Evolutionary conservation across 2,797 vertebrate species (phyloP).

Genomic region (Oreochromis mossambicus): DNA sequence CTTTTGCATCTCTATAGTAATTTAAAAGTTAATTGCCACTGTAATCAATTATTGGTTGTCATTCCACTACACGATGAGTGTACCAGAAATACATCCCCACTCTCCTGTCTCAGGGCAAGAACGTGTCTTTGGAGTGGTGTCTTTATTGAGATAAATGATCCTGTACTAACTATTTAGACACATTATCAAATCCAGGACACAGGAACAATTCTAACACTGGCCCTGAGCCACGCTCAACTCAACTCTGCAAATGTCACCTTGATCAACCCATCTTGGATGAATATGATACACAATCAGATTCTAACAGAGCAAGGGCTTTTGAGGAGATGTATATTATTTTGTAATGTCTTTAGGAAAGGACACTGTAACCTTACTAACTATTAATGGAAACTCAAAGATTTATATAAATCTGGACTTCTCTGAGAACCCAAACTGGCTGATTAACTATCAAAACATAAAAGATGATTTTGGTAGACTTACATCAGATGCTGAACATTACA

Average conservation of each 20-base stretch:
- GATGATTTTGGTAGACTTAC: background rate
- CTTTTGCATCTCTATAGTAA: conserved; percentile 14
- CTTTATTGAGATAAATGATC: conserved; percentile 53
- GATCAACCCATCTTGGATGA: conserved; percentile 6
- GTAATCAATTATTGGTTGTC: conserved; percentile 46
- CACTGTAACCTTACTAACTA: background rate
- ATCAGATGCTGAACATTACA: background rate
- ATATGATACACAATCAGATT: background rate
- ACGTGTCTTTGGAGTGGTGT: conserved; percentile 8
- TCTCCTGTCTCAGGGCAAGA: background rate
- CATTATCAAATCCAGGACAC: conserved; percentile 34
- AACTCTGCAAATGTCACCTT: conserved; percentile 43
- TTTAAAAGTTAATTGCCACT: conserved; percentile 36
- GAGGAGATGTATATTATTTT: background rate
- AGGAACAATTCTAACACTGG: conserved; percentile 11
- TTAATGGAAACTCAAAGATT: background rate
- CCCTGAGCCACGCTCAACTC: conserved; percentile 8
- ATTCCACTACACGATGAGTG: conserved; percentile 25
- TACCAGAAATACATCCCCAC: conserved; percentile 11
- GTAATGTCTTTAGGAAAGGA: background rate
- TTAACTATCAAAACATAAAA: background rate
- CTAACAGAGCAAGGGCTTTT: background rate
- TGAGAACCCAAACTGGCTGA: background rate
- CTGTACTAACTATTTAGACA: conserved; percentile 24
- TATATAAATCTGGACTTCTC: background rate